phyloP scores from a whole-genome alignment of 1,140 invertebrate genomes.

The Pollicipes pollicipes region DNA sequence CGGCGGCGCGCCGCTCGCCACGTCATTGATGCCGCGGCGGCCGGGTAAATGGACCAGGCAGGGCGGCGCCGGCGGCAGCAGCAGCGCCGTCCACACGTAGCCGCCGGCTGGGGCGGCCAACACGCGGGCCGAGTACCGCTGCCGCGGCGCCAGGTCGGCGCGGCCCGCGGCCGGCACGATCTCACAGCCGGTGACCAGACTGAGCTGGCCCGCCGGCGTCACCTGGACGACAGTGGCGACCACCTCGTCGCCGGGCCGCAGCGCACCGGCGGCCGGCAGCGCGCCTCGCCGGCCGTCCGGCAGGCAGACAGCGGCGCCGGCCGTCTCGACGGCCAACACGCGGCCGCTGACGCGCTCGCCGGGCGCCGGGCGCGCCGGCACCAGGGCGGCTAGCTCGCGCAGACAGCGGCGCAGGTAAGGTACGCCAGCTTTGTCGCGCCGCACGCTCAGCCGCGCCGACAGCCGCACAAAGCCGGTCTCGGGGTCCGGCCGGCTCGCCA shows the following conservation, averaged over 20 bases:
- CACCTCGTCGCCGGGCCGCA: not conserved
- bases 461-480: not conserved
- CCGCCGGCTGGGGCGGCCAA: not conserved
- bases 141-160: not conserved
- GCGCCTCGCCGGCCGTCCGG: not conserved
- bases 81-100: not conserved
- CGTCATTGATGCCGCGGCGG: not conserved
- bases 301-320: not conserved
- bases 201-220: not conserved
- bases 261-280: not conserved
- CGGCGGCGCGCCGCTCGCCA: not conserved
- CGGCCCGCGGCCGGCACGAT: not conserved
- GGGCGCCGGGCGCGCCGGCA: not conserved
- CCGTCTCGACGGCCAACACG: not conserved
- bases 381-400: not conserved
- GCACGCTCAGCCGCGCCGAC: not conserved
- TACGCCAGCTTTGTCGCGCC: too few species aligned
- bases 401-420: not conserved
- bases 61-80: not conserved
- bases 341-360: not conserved
- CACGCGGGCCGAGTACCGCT: not conserved
- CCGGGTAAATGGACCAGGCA: not conserved
- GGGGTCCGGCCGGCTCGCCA: not conserved
- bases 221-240: not conserved
- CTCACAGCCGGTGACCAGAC: not conserved